These are phyloP conservation scores for Gallinago media DNA, from an alignment of 2,113 vertebrate genomes.

Conservation along the genomic window DNA sequence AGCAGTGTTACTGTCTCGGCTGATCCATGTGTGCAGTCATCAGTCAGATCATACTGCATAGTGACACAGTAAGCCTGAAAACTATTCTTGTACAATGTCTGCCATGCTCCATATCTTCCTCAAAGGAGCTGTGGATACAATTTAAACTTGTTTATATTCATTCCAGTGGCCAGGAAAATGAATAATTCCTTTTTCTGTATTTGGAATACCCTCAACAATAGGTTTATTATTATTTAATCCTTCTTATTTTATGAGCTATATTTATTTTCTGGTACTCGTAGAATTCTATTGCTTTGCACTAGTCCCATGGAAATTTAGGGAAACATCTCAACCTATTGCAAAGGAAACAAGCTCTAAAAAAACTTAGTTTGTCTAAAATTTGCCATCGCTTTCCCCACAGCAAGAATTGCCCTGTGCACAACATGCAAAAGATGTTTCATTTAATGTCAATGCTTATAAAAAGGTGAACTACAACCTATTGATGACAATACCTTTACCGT, in stretches of 20 bases:
- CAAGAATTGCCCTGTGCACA: neutral
- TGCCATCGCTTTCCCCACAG: neutral
- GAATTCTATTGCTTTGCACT: neutral
- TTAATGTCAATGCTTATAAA: neutral
- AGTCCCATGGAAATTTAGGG: neutral
- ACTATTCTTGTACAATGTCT: constrained; percentile 5
- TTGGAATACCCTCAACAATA: constrained; percentile 19
- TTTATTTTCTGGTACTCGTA: neutral
- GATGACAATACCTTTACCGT: neutral
- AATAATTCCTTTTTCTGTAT: constrained; percentile 5
- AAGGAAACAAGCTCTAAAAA: neutral
- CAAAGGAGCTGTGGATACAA: neutral
- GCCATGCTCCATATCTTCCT: neutral
- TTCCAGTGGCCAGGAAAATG: constrained; percentile 15
- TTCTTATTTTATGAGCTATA: neutral
- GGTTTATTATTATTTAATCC: neutral
- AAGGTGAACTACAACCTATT: neutral
- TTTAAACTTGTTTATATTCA: constrained; percentile 28
- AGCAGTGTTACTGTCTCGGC: constrained; percentile 5
- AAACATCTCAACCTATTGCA: neutral
- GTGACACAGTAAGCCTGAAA: neutral
- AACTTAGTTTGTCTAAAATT: neutral
- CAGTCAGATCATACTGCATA: neutral
- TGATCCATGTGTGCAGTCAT: constrained; percentile 4
- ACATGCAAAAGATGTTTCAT: neutral